Base-by-base conservation (phyloP, 2,113 vertebrate genomes). In the Pithys albifrons region DNA sequence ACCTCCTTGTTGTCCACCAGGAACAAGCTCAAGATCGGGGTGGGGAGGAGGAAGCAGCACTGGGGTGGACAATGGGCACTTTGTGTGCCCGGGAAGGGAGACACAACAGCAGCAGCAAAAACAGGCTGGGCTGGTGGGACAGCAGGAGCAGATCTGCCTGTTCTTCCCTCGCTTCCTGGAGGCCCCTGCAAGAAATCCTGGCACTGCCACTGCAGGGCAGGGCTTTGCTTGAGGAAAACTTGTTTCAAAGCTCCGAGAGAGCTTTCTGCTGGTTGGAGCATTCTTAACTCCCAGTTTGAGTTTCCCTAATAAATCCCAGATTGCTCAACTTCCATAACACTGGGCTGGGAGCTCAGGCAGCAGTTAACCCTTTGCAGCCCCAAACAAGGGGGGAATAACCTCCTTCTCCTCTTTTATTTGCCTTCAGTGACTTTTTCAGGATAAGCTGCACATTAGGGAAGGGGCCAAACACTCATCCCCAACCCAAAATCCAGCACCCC, bases 281-380 rank as follows among this genome's bases (percentile, higher is more conserved):
- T 48, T 51, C 43, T 73, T 74, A 55, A 66, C 65, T 79, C 88
- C 83, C 69, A 48, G 55, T 72, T 59, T 62, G 51, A 74, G 39
- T 59, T 85, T 70, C 54, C 48, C 39, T 96, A 91, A 94, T 91
- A 55, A 79, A 89, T 89, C 77, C 79, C 85, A 94, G 79, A 89
- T 92, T 75, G 43, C 72, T 85, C 81, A 85, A 29, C 48, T 72
- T 95, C 73, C 51, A 19, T 15, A 55, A 25, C 72, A 27, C 48
- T 19, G 39, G 10, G 35, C 71, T 39, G 1, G 12, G 55, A 70
- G 67, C 87, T 64, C 48, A 35, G 82, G n/a, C 82, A 83, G 49
- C 10, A 8, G 12, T 95, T 96, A 91, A 95, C 90, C 41, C 77
- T 57, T 59, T 25, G 23, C 27, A 64, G 22, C 45, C 52, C 52